Base-by-base conservation (phyloP, 2,797 vertebrate genomes). In the Euphonia xanthogaster region DNA sequence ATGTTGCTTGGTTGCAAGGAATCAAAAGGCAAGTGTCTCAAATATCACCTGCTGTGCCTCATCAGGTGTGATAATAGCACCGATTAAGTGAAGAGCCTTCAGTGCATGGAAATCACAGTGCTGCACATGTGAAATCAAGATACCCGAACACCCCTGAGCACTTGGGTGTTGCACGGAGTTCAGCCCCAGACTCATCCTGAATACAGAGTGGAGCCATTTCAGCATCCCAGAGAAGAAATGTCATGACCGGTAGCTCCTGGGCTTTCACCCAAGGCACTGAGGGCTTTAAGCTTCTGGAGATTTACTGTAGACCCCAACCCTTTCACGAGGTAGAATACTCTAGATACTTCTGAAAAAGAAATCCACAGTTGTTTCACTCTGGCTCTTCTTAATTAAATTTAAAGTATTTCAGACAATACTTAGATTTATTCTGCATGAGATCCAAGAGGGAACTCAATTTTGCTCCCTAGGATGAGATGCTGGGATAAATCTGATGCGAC, bases 51-150 rank as follows among this genome's bases (percentile, higher is more conserved):
- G 90, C 95, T 95, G 91, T 93, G 95, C 82, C 91, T 96, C 95
- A 93, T 96, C 95, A 94, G 84, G 90, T 94, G 75, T 90, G 83
- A 90, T 96, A 96, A 96, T 73, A 94, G 60, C 87, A 91, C 62
- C 60, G 3, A 97, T 92, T 90, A 95, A 93, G 48, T 53, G 79
- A 94, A 94, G 88, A 90, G 68, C 73, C 74, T 91, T 82, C 48
- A 7, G 79, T 73, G 84, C 90, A 55, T 1, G 75, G 92, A 91
- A 91, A 93, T 85, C 67, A 94, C 53, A 58, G 71, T 0, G 30
- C 50, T 78, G 73, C 8, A n/a, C 71, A 84, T 68, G 71, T 94
- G 86, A 91, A 86, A 97, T 81, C 50, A 63, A 62, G 88, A 48
- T 76, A 90, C 66, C 82, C 54, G 76, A 86, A 73, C 11, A 86